Conservation (phyloP, 2,888 invertebrate genomes). For the Ectemnius continuus region DNA sequence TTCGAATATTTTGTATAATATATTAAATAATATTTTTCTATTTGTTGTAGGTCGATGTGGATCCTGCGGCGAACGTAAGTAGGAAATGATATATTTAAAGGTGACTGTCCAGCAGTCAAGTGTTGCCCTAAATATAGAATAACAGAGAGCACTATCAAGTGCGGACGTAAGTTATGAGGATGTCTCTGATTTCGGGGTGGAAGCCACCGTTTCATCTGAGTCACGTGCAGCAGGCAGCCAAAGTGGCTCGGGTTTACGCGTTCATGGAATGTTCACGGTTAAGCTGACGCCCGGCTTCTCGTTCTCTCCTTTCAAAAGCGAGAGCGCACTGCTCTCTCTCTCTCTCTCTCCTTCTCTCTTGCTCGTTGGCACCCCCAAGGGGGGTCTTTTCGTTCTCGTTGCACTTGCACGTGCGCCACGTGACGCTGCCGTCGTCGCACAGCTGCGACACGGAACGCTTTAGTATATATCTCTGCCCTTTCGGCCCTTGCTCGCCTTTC, state of each 20-base stretch:
- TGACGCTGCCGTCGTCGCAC: conserved; percentile 53
- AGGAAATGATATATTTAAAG: too few species aligned
- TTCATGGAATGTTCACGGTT: conserved; percentile 7
- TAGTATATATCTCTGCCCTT: conserved; percentile 13
- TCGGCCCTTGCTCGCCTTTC: conserved; percentile 14
- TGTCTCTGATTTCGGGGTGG: too few species aligned
- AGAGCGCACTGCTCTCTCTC: conserved; percentile 10
- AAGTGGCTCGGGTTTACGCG: background rate
- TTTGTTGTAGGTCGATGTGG: too few species aligned
- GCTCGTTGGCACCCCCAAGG: background rate
- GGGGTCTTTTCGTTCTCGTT: conserved; percentile 34
- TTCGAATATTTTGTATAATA: too few species aligned
- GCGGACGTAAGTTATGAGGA: conserved; percentile 6
- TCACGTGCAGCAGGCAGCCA: too few species aligned
- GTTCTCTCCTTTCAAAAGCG: conserved; percentile 28
- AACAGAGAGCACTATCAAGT: conserved; percentile 18
- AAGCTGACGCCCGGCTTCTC: background rate
- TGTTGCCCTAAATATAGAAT: conserved; percentile 9
- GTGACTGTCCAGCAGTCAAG: too few species aligned
- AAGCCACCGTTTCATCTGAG: too few species aligned
- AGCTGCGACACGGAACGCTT: conserved; percentile 55
- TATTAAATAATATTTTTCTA: too few species aligned
- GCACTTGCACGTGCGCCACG: conserved; percentile 61
- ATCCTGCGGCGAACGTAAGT: too few species aligned
- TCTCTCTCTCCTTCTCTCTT: background rate